These are phyloP conservation scores for Oscheius sp. DNA, from an alignment of 2,888 invertebrate genomes.

Conservation along the genomic window DNA sequence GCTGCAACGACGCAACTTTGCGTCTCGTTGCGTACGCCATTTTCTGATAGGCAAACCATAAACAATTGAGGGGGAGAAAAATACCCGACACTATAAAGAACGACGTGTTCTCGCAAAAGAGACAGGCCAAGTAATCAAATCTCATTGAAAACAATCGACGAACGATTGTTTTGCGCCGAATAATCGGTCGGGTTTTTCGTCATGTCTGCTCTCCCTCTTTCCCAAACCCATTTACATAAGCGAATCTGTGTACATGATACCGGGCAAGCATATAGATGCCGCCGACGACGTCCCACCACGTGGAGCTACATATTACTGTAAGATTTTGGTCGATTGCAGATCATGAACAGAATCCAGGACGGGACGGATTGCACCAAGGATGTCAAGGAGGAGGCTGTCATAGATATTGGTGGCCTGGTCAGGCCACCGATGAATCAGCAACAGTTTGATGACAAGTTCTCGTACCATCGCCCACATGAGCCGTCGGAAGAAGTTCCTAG, in stretches of 20 bases:
- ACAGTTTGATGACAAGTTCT: conserved; percentile 67
- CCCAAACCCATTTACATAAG: conserved; percentile 11
- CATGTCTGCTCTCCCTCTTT: conserved; percentile 1
- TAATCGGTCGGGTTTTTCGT: conserved; percentile 16
- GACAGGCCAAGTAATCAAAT: not conserved
- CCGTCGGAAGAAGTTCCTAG: conserved; percentile 43
- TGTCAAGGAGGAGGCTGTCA: conserved; percentile 34
- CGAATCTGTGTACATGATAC: not conserved
- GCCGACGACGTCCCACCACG: conserved; percentile 18
- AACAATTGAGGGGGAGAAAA: no score
- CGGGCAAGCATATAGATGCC: not conserved
- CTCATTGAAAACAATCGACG: not conserved
- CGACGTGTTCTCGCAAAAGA: not conserved
- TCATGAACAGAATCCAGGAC: conserved; percentile 16
- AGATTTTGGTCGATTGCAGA: not conserved
- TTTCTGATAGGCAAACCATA: not conserved
- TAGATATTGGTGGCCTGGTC: conserved; percentile 30
- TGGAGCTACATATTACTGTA: conserved; percentile 7
- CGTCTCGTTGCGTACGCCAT: not conserved
- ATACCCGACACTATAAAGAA: not conserved
- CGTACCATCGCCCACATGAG: conserved; percentile 57
- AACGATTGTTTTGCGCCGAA: conserved; percentile 3
- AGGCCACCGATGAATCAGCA: conserved; percentile 38
- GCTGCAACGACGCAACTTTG: no score
- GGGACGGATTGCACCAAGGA: conserved; percentile 20